phyloP scores from a whole-genome alignment of 1,140 invertebrate genomes.

The Papilio glaucus region DNA sequence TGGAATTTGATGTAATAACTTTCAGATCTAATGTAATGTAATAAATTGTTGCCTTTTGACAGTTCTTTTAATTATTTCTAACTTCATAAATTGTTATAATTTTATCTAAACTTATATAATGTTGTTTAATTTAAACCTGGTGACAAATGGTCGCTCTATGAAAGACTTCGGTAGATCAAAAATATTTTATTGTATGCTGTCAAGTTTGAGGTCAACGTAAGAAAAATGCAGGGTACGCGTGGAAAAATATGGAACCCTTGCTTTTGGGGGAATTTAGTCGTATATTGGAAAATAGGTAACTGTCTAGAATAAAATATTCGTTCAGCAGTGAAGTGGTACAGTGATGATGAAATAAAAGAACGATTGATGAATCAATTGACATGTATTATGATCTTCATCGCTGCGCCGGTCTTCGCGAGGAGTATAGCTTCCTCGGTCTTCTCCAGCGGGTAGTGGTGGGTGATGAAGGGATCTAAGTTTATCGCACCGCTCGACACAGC shows the following conservation, averaged over 20 bases:
- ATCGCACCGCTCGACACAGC: conserved; percentile 92
- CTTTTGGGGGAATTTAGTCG: too few relatives aligned
- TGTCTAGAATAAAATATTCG: too few relatives aligned
- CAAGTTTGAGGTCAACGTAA: too few relatives aligned
- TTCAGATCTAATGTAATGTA: neutral
- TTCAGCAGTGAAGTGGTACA: too few relatives aligned
- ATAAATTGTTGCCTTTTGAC: neutral
- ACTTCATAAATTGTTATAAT: neutral
- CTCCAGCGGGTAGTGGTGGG: conserved; percentile 94
- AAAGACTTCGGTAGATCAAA: too few relatives aligned
- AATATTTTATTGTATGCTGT: too few relatives aligned
- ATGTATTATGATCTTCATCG: conserved; percentile 97
- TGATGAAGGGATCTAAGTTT: conserved; percentile 93
- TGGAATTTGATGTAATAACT: neutral
- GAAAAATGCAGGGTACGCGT: too few relatives aligned
- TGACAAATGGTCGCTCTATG: too few relatives aligned
- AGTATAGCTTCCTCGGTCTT: conserved; percentile 94
- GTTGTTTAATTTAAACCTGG: too few relatives aligned
- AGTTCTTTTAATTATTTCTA: neutral
- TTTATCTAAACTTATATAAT: too few relatives aligned
- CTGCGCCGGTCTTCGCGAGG: conserved; percentile 87
- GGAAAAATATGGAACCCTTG: too few relatives aligned
- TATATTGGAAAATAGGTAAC: too few relatives aligned
- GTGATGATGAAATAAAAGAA: neutral
- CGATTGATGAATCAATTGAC: conserved; percentile 64